Conservation (phyloP, 2,113 vertebrate species). For the Mystacornis crossleyi region DNA sequence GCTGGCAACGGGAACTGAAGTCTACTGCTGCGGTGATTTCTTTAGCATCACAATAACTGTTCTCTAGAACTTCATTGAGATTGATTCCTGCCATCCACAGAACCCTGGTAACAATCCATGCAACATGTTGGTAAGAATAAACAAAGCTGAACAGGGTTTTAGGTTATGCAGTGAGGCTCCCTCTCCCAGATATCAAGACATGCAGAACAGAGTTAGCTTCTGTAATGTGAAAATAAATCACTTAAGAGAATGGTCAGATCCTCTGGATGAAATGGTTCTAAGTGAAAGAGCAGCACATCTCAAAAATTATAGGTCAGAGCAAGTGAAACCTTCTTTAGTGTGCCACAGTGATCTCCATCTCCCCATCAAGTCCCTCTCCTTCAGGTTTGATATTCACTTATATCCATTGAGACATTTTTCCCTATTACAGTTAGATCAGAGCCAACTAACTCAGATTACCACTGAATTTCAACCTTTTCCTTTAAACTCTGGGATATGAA, state of each 20-base stretch:
- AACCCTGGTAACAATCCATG: neutral
- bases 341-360: neutral
- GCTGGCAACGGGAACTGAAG: neutral
- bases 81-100: neutral
- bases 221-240: neutral
- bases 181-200: neutral
- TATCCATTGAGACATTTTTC: neutral
- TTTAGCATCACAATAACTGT: neutral
- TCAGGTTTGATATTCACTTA: neutral
- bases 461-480: neutral
- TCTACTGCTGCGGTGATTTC: neutral
- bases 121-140: neutral
- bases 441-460: neutral
- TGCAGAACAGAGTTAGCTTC: neutral
- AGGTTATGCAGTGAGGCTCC: rapidly evolving
- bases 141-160: neutral
- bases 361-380: neutral
- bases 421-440: neutral
- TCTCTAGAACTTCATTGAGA: neutral
- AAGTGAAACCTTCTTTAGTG: neutral
- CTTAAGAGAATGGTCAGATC: neutral
- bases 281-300: neutral
- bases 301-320: neutral
- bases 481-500: neutral
- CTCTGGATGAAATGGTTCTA: neutral